Conservation (phyloP, 1,140 invertebrate species). For the Drosophila murphyi region DNA sequence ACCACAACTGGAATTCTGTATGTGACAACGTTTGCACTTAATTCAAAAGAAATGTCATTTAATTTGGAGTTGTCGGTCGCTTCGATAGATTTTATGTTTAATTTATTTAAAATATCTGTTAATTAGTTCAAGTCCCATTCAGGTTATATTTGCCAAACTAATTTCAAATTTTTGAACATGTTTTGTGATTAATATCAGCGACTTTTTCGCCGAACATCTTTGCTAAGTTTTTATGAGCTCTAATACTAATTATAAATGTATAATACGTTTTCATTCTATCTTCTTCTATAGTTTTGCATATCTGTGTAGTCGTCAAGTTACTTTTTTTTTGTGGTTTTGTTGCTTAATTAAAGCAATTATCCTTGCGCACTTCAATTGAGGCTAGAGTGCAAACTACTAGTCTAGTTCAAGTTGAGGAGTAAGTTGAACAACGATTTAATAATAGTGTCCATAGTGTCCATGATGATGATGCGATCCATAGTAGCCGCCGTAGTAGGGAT, state of each 20-base stretch:
- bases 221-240: conserved; percentile 29
- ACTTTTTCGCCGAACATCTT: conserved; percentile 23
- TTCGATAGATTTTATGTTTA: conserved; percentile 25
- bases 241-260: conserved; percentile 34
- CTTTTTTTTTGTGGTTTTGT: conserved; percentile 63
- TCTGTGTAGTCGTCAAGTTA: conserved; percentile 18
- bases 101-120: conserved; percentile 29
- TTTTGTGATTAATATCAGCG: conserved; percentile 28
- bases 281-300: conserved; percentile 27
- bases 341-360: conserved; percentile 80
- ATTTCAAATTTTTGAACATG: conserved; percentile 41
- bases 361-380: conserved; percentile 59
- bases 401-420: conserved; percentile 48
- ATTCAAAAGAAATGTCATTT: background rate
- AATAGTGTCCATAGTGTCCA: conserved; percentile 78
- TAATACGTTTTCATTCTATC: conserved; percentile 21
- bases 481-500: conserved; percentile 81
- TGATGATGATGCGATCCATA: conserved; percentile 75
- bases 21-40: conserved; percentile 24
- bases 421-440: conserved; percentile 36
- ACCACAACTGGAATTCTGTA: conserved; percentile 1
- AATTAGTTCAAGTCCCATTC: conserved; percentile 32
- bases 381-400: conserved; percentile 54
- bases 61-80: background rate
- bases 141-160: conserved; percentile 16